Evolutionary conservation across 2,797 vertebrate genomes (phyloP).

Genomic region (Spinus pinus): DNA sequence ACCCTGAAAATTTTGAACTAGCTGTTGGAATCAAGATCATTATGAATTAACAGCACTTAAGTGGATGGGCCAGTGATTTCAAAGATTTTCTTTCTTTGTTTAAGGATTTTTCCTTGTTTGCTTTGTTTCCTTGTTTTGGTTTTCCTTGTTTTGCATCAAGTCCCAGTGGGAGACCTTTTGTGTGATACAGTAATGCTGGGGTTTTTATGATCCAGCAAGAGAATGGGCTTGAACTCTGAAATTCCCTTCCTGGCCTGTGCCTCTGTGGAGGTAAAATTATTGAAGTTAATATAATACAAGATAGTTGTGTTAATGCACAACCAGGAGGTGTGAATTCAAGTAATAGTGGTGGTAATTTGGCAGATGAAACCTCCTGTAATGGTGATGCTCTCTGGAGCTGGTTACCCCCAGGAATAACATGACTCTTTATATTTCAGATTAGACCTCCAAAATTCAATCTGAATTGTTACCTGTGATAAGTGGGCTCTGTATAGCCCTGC

Average conservation of each 20-base stretch:
- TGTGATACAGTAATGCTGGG: background rate
- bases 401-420: background rate
- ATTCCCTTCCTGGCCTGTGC: background rate
- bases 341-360: background rate
- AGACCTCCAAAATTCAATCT: constrained; percentile 9
- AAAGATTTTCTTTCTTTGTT: background rate
- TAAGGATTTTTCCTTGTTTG: background rate
- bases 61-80: background rate
- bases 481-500: background rate
- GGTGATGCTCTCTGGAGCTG: background rate
- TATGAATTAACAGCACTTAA: background rate
- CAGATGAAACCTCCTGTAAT: background rate
- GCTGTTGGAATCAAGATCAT: background rate
- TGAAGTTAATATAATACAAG: background rate
- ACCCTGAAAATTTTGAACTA: background rate
- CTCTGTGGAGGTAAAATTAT: background rate
- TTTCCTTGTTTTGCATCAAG: background rate
- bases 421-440: background rate
- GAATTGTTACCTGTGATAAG: background rate
- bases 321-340: background rate
- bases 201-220: constrained; percentile 3
- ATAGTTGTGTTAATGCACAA: background rate
- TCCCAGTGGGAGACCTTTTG: background rate
- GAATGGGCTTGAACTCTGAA: background rate
- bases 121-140: constrained; percentile 1